Conservation (phyloP, 2,797 vertebrate species). For the Acanthiza pusilla region DNA sequence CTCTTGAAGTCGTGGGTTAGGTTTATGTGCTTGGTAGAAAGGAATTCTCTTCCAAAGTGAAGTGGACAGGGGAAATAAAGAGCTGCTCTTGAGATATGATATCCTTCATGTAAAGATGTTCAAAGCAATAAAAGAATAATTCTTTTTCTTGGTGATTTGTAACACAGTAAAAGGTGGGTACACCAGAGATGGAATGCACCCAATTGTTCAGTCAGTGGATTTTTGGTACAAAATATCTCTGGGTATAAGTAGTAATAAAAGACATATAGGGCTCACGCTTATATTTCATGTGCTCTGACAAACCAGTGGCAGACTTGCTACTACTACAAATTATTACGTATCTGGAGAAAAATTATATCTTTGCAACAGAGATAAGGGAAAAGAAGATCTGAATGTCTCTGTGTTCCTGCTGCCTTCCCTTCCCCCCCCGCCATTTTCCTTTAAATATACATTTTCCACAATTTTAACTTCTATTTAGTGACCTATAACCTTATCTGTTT, state of each 20-base stretch:
- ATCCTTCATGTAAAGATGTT: not conserved
- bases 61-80: not conserved
- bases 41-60: not conserved
- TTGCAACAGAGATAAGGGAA: not conserved
- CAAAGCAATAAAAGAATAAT: not conserved
- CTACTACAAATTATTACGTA: not conserved
- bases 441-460: constrained; percentile 6
- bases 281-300: not conserved
- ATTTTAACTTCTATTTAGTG: constrained; percentile 23
- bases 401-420: not conserved
- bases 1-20: not conserved
- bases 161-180: not conserved
- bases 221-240: not conserved
- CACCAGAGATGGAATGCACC: not conserved
- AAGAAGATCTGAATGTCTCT: not conserved
- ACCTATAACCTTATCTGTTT: constrained; percentile 60
- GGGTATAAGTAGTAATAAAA: not conserved
- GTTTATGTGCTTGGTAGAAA: not conserved
- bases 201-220: not conserved
- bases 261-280: not conserved
- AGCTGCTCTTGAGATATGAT: not conserved
- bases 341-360: not conserved
- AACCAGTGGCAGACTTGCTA: not conserved
- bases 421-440: not conserved
- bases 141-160: not conserved